Base-by-base conservation (phyloP, 37 sponge, comb jelly and placozoan genomes). In the Eunapius fragilis region DNA sequence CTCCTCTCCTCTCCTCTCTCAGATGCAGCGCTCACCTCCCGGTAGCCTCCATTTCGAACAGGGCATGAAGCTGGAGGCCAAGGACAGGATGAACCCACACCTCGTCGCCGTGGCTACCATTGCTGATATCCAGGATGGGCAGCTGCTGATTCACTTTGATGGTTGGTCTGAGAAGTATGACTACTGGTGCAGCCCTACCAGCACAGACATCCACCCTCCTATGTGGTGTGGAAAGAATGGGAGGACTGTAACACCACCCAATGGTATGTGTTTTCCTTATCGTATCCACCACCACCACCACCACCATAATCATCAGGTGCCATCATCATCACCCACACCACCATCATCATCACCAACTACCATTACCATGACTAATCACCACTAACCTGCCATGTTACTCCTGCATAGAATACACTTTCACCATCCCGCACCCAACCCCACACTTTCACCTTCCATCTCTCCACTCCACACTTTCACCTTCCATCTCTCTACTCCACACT, bases 71-170 rank as follows among this genome's bases (percentile, higher is more conserved):
- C 25, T 93, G 32, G 94, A 93, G 77, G 90, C 96, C 27, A 93
- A 91, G 69, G 94, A 96, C 47, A 74, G 88, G 37, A 76, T 79
- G 82, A 50, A 96, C 41, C 96, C 96, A 2, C 2, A 28, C 26
- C 36, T 93, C 19, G 76, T 88, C 22, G 85, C 94, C 88, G 96
- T 86, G 22, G 96, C 96, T 0, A 91, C 94, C 45, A 85, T 96
- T 19, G 47, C 71, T 5, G 71, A 84, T 24, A 67, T 93, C 17
- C 71, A 71, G n/a, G 35, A 78, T 3, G 86, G 87, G 26, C 32
- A 86, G 31, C 48, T 96, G 68, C 70, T 85, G 67, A 91, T 96
- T 7, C 94, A 90, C 49, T 96, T 93, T 87, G 96, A 96, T 88
- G 96, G 96, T n/a, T 91, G 96, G 94, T n/a, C 80, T 0, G 24